Base-by-base conservation (phyloP, 2,113 vertebrate genomes). In the Mugil cephalus region DNA sequence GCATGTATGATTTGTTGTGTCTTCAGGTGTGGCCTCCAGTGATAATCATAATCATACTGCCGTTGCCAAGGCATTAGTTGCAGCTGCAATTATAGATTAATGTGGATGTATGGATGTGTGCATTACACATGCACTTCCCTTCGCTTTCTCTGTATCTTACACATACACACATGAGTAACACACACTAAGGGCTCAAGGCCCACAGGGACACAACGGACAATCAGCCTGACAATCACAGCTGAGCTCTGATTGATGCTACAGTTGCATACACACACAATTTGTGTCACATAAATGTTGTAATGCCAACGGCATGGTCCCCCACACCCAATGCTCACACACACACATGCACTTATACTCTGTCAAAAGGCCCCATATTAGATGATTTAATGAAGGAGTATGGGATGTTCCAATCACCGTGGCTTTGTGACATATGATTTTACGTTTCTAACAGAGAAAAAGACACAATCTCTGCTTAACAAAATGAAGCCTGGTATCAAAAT, bases 221-320 rank as follows among this genome's bases (percentile, higher is more conserved):
- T 93, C 88, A 89, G 77, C 53, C 63, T 85, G 88, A 89, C 85
- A 84, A 89, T 91, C 84, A 84, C 88, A 85, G 86, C 80, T 87
- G 82, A 85, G 85, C 76, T 85, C 83, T 84, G 77, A 89, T 89
- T 92, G 87, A 93, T 90, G 79, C 80, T 79, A 69, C 78, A 65
- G 68, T 80, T 71, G 56, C 76, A 72, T 61, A 86, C 70, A 74
- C 69, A 79, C 62, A 79, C 56, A 66, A 35, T 70, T 80, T 78
- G 66, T 76, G 59, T 86, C 1, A 68, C 61, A 73, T 40, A 79
- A 53, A 82, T 4, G 14, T 46, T 65, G 69, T 55, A 64, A 81
- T 70, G 67, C 79, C 70, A 75, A 67, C 17, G 76, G 61, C 76
- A 69, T 43, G 46, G 21, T 54, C 66, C 68, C 43, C 50, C 39